These are phyloP conservation scores for Dermolepida albohirtum DNA, from an alignment of 2,888 invertebrate species.

Conservation along the genomic window DNA sequence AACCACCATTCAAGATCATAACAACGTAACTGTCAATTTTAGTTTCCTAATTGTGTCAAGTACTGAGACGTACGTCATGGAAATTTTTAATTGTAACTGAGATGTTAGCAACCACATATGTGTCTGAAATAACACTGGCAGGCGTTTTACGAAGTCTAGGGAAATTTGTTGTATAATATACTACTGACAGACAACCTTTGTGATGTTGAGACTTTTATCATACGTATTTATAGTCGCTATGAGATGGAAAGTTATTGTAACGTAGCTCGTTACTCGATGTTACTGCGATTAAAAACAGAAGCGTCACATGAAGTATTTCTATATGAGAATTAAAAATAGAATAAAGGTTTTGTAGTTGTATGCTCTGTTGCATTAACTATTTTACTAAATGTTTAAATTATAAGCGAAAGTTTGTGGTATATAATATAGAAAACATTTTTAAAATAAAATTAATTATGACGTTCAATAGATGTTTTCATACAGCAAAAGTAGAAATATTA, in stretches of 20 bases:
- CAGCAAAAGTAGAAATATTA: too few relatives aligned
- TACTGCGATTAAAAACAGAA: too few relatives aligned
- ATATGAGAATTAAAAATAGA: constrained; percentile 7
- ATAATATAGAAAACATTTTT: too few relatives aligned
- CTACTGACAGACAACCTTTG: background rate
- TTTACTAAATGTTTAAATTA: too few relatives aligned
- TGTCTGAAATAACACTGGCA: constrained; percentile 15
- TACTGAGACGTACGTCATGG: constrained; percentile 43
- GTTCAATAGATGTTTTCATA: too few relatives aligned
- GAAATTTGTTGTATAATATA: constrained; percentile 12
- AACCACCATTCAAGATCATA: constrained; percentile 32
- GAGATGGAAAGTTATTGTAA: background rate
- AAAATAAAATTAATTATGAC: too few relatives aligned
- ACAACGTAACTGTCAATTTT: constrained; percentile 43
- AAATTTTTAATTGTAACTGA: constrained; percentile 20
- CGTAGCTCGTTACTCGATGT: constrained; percentile 5
- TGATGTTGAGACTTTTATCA: background rate
- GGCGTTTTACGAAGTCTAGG: background rate
- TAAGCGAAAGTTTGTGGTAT: too few relatives aligned
- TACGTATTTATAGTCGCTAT: background rate
- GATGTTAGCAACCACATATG: background rate
- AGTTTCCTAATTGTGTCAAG: constrained; percentile 43
- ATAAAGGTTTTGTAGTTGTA: background rate
- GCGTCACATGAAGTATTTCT: background rate
- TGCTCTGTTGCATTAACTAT: too few relatives aligned